Evolutionary conservation across 1,140 invertebrate genomes (phyloP).

Genomic region (Brachionus plicatilis): DNA sequence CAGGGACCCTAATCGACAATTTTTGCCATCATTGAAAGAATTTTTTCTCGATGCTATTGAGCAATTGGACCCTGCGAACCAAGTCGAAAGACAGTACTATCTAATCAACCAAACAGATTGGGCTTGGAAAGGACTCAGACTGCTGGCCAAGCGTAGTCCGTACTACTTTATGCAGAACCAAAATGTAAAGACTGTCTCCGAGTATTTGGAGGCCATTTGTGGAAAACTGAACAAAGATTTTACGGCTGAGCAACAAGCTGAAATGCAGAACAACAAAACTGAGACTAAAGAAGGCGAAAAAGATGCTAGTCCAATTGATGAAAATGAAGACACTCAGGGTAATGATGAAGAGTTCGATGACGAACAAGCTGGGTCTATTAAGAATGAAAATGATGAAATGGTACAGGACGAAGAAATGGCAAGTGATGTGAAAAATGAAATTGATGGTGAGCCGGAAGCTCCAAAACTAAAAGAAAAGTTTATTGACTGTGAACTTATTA

Average conservation of each 20-base stretch:
- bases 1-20: not conserved
- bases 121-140: conserved; percentile 34
- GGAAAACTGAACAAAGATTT: conserved; percentile 15
- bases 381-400: not conserved
- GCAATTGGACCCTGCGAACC: conserved; percentile 15
- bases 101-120: conserved; percentile 37
- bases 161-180: conserved; percentile 40
- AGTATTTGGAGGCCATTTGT: conserved; percentile 23
- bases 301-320: not conserved
- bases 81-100: conserved; percentile 38
- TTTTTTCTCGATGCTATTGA: conserved; percentile 35
- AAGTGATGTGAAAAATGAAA: not conserved
- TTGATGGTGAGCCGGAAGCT: not conserved
- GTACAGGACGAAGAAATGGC: conserved; percentile 2
- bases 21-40: conserved; percentile 22
- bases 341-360: conserved; percentile 23
- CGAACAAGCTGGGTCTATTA: not conserved
- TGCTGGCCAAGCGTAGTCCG: conserved; percentile 24
- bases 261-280: not conserved
- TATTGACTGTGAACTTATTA: not conserved
- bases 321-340: not conserved
- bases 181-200: conserved; percentile 11
- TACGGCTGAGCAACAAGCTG: not conserved
- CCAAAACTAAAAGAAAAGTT: not conserved
- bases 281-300: not conserved